Base-by-base conservation (phyloP, 2,113 vertebrate species). In the Taxidea taxus region DNA sequence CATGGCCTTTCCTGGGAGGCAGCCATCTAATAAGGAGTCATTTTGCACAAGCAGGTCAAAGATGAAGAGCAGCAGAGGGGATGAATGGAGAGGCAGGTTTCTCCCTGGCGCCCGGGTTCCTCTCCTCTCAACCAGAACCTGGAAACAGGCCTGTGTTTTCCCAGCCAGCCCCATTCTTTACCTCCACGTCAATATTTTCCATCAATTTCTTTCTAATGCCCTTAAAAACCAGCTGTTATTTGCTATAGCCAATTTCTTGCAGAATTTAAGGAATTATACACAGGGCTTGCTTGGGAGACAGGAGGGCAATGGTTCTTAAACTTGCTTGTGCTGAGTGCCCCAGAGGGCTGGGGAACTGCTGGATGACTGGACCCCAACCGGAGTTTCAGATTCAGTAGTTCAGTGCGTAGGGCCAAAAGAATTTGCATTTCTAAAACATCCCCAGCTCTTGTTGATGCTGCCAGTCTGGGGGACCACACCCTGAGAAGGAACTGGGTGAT, bases 11-110 rank as follows among this genome's bases (percentile, higher is more conserved):
- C 44, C 44, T 94, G 54, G 84, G 87, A 96, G 89, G 66, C 54
- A 56, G 77, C 0, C 0, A 60, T 82, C 56, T 44, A 29, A 34
- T 13, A 88, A 91, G 88, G 80, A 91, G 51, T 83, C 78, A 90
- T 83, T 97, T 70, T 75, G 91, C 75, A 42, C 21, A 44, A 96
- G 14, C 56, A 90, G 80, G 94, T 94, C 92, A 87, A 90, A 94
- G 56, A 89, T 4, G 1, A 72, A 77, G 51, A 47, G 34, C 39
- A 21, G 37, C 6, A 44, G 34, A 91, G 23, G 84, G 42, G 47
- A 54, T 3, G 2, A 37, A 58, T 23, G 10, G 78, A 89, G 90
- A 70, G 21, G 70, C 0, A 11, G 51, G 37, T 31, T 83, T 83
- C 78, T 91, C 31, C 80, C 62, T 47, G 95, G 94, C 12, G 16